These are phyloP conservation scores for Lutra lutra DNA, from an alignment of 2,797 vertebrate species.

Conservation along the genomic window DNA sequence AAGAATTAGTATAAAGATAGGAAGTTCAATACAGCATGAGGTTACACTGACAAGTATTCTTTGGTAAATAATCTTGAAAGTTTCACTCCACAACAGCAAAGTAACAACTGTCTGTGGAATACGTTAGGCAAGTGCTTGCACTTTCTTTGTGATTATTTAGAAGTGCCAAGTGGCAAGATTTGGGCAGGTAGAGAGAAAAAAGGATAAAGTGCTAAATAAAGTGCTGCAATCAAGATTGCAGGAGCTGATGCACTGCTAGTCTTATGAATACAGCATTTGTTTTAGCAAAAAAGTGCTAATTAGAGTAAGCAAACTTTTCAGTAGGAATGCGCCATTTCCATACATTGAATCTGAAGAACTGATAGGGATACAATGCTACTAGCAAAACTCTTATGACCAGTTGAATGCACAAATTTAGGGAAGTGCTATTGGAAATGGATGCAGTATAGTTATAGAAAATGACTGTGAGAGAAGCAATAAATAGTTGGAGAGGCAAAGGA, in stretches of 20 bases:
- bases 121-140: not conserved
- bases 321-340: constrained; percentile 7
- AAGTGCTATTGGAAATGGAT: not conserved
- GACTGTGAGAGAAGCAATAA: not conserved
- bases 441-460: not conserved
- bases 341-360: not conserved
- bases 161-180: not conserved
- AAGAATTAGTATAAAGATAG: not conserved
- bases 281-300: not conserved
- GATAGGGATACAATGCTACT: not conserved
- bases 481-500: constrained; percentile 27
- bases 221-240: not conserved
- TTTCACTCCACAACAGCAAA: not conserved
- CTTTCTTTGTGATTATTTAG: not conserved
- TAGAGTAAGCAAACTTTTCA: not conserved
- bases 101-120: not conserved
- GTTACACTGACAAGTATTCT: not conserved
- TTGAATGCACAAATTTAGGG: not conserved
- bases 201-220: not conserved
- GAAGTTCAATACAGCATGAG: not conserved
- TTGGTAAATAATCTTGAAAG: not conserved
- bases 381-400: not conserved
- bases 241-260: not conserved
- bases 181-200: not conserved
- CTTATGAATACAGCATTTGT: not conserved